Evolutionary conservation across 2,113 vertebrate species (phyloP), one percentile per base, ranked within the genome.

Genomic region (Macaca fascicularis): DNA sequence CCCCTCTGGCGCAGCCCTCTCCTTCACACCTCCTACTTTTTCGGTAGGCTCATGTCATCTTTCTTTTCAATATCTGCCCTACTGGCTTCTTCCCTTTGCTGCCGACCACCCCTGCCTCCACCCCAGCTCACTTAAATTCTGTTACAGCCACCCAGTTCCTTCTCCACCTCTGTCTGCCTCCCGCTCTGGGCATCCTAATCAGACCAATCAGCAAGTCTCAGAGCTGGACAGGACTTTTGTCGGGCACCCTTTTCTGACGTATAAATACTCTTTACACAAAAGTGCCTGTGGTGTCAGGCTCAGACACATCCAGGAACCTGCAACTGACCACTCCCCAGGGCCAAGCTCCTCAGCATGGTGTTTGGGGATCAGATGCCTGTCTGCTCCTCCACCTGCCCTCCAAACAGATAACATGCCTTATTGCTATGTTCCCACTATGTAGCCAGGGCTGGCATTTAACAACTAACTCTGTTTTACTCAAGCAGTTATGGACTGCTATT

Each of bases 21-120:
- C 72, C 92, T 84, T 40, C 43, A 4, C 3, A 8, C 13, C 8
- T 64, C 32, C 72, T 57, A 20, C 48, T 55, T 45, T 35, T n/a
- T 12, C 5, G 3, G n/a, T 9, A 64, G 59, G 27, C 12, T 81
- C 27, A 0, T 8, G 38, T 27, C 55, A 12, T 45, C 69, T 25
- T 57, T 79, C 70, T 84, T 76, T 84, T 8, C 64, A 61, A 38
- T 40, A 17, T 3, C 67, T 84, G 80, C 40, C 80, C 22, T 32
- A 0, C 2, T 59, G 25, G 45, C 43, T 25, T 45, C 61, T 40
- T 79, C 43, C 52, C 70, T n/a, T 50, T 30, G 45, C 9, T n/a
- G 11, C 35, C 13, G 8, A 22, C 52, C 25, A 14, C 6, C 12
- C 30, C 32, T 3, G 13, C 30, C 27, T 0, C 10, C 2, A 0